Evolutionary conservation across 2,113 vertebrate genomes (phyloP).

Genomic region (Dryoscopus gambensis): DNA sequence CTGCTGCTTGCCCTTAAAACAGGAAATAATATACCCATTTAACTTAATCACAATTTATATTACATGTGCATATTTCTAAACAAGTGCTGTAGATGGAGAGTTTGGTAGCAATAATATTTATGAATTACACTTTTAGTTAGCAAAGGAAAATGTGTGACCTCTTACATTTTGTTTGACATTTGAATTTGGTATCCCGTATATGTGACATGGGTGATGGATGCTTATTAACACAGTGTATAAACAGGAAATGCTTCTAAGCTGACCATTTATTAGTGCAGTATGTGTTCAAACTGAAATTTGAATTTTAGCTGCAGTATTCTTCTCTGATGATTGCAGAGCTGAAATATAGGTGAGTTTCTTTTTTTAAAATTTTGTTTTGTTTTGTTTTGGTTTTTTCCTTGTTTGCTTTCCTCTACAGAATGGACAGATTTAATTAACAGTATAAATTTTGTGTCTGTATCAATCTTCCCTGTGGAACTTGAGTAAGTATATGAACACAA

Average conservation of each 20-base stretch:
- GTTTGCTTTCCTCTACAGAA: background rate
- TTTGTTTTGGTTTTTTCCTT: background rate
- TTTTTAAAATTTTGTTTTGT: background rate
- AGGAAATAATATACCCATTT: constrained; percentile 87
- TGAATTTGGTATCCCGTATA: constrained; percentile 78
- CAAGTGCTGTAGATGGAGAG: constrained; percentile 82
- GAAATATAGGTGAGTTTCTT: background rate
- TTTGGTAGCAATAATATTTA: constrained; percentile 88
- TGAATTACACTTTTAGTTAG: constrained; percentile 87
- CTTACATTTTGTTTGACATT: constrained; percentile 86
- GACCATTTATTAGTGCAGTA: constrained; percentile 76
- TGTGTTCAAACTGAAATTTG: constrained; percentile 64
- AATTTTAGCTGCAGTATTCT: constrained; percentile 59
- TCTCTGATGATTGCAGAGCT: background rate
- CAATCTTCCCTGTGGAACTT: background rate
- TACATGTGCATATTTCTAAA: constrained; percentile 86
- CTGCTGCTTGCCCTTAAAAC: constrained; percentile 81
- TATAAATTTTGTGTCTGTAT: background rate
- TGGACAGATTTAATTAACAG: background rate
- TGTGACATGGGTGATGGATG: constrained; percentile 81
- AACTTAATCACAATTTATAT: constrained; percentile 85
- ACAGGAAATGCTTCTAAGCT: constrained; percentile 85
- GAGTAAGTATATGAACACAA: background rate
- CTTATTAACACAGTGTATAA: constrained; percentile 81
- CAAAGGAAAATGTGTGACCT: constrained; percentile 86